Conservation (phyloP, 2,113 vertebrate genomes). For the Globicephala melas region DNA sequence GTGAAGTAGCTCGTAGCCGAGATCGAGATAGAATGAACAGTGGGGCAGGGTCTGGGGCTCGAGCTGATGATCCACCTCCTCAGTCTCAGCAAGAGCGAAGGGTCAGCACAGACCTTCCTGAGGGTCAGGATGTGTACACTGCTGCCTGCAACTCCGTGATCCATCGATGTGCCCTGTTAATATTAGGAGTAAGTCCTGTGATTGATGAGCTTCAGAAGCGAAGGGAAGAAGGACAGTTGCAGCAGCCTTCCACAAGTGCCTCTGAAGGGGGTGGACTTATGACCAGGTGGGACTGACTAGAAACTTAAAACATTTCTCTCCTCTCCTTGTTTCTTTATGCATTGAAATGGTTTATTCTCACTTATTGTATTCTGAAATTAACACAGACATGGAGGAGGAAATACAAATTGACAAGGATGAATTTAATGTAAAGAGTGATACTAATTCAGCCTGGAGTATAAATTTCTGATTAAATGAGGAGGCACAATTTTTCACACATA, state of each 20-base stretch:
- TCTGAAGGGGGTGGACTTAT: constrained; percentile 91
- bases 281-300: constrained; percentile 88
- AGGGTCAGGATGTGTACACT: constrained; percentile 96
- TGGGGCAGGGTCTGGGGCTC: constrained; percentile 82
- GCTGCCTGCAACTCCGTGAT: constrained; percentile 97
- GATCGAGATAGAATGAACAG: constrained; percentile 91
- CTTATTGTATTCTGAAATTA: not conserved
- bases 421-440: constrained; percentile 13
- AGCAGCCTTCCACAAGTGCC: constrained; percentile 76
- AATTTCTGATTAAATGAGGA: constrained; percentile 45
- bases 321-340: not conserved
- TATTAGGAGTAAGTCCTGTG: constrained; percentile 93
- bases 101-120: constrained; percentile 89
- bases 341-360: not conserved
- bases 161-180: constrained; percentile 94
- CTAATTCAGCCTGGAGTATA: not conserved
- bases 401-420: constrained; percentile 15
- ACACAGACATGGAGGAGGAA: constrained; percentile 1
- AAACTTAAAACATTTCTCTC: not conserved
- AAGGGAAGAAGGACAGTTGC: constrained; percentile 87
- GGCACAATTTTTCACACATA: not conserved
- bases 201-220: constrained; percentile 87
- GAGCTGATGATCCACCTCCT: constrained; percentile 86
- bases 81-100: constrained; percentile 89
- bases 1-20: constrained; percentile 94